Evolutionary conservation across 1,140 invertebrate species (phyloP), one percentile per base, ranked within the genome.

Genomic region (Aphelenchoides fujianensis): DNA sequence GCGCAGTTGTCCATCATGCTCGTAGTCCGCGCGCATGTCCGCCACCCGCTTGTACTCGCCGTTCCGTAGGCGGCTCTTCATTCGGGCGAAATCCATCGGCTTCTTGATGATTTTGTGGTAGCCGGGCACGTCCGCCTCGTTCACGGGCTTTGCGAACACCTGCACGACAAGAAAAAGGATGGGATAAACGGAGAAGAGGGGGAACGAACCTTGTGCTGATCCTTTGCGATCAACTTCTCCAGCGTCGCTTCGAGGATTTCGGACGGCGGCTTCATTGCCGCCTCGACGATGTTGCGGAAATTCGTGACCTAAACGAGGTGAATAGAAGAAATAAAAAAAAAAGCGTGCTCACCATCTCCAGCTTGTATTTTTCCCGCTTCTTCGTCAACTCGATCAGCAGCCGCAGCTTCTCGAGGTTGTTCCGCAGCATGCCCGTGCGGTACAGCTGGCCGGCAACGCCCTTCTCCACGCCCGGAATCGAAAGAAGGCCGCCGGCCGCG

Each of bases 301-400:
- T 75, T 75, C 57, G 28, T 19, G 7, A 73, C 37, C 63, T 73
- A 28, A 69, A 73, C 12, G n/a, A n/a, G n/a, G n/a, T n/a, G n/a
- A n/a, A n/a, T n/a, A n/a, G n/a, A n/a, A n/a, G n/a, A n/a, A n/a
- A n/a, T n/a, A n/a, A n/a, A n/a, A n/a, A n/a, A n/a, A n/a, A n/a
- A n/a, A n/a, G n/a, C n/a, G n/a, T n/a, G 35, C 73, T 71, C n/a
- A 77, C 61, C 0, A 36, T 48, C 37, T 79, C 75, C 28, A 34
- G 35, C 69, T 79, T 78, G 35, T 70, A 52, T 54, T 78, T 79
- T 28, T 77, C 77, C 9, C 76, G 77, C 31, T 77, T 79, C 54
- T 77, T 78, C 0, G 73, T 48, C 54, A 77, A 19, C 68, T 79
- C 76, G 34, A 75, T 32, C 9, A 77, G 53, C 19, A 77, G 37